These are phyloP conservation scores for Rhyzopertha dominica DNA, from an alignment of 1,140 invertebrate genomes.

Conservation along the genomic window DNA sequence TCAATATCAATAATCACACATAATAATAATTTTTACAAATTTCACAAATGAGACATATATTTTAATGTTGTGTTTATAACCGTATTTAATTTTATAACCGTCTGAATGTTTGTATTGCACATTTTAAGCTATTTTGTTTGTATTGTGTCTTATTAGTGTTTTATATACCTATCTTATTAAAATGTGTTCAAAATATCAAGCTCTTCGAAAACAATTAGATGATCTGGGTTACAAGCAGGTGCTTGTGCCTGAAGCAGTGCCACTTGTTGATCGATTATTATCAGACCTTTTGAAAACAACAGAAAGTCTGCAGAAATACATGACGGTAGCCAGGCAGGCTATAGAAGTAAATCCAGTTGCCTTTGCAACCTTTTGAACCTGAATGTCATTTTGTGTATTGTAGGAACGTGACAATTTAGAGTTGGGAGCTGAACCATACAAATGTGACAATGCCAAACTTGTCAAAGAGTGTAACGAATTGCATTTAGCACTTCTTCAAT, in stretches of 20 bases:
- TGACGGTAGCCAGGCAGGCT: conserved; percentile 63
- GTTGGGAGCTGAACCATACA: conserved; percentile 60
- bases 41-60: too few species aligned
- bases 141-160: conserved; percentile 1
- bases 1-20: too few species aligned
- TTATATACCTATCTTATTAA: conserved; percentile 9
- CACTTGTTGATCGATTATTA: conserved; percentile 68
- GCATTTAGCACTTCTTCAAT: conserved; percentile 60
- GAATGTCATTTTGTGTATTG: conserved; percentile 26
- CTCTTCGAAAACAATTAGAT: conserved; percentile 58
- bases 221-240: conserved; percentile 68
- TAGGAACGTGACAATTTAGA: conserved; percentile 56
- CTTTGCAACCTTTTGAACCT: too few species aligned
- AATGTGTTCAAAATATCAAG: conserved; percentile 48
- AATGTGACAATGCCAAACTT: conserved; percentile 64
- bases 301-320: conserved; percentile 71
- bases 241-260: conserved; percentile 65
- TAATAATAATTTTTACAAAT: too few species aligned
- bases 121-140: conserved; percentile 8
- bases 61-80: too few species aligned
- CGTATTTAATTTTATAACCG: too few species aligned
- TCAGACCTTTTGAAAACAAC: conserved; percentile 74
- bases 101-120: too few species aligned
- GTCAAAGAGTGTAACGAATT: conserved; percentile 67
- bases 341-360: conserved; percentile 52